Percentiles rank a stretch among this genome's conserved stretches.
Conservation (phyloP, 2,113 vertebrate species). For the Rhea pennata region DNA sequence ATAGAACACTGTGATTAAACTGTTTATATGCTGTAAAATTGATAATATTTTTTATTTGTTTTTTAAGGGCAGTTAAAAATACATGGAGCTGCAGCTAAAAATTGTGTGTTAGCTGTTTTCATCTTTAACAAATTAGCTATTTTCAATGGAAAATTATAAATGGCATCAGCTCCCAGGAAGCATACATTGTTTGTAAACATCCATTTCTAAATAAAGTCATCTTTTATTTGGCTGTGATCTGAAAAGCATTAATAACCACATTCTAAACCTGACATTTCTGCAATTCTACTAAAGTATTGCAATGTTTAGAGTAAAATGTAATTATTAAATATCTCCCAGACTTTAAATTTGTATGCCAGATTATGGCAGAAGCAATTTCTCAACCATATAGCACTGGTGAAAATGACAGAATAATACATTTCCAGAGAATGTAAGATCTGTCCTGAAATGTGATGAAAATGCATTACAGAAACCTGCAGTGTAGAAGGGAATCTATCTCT, state of each 20-base stretch:
- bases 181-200: background rate
- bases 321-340: constrained; percentile 16
- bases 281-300: background rate
- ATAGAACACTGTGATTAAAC: background rate
- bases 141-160: background rate
- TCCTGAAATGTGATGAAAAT: constrained; percentile 72
- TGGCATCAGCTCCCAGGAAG: background rate
- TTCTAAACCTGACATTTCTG: background rate
- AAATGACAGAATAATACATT: constrained; percentile 63
- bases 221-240: background rate
- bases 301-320: constrained; percentile 3
- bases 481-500: constrained; percentile 60
- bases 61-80: background rate
- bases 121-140: background rate
- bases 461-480: constrained; percentile 36
- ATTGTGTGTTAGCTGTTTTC: background rate
- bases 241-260: constrained; percentile 2
- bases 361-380: constrained; percentile 48
- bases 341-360: constrained; percentile 60
- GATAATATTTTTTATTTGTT: background rate
- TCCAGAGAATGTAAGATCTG: constrained; percentile 63
- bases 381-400: constrained; percentile 43
- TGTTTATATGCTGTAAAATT: background rate
- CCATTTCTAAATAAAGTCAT: background rate
- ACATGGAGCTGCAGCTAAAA: background rate